These are phyloP conservation scores for Bombus balteatus DNA, from an alignment of 1,140 invertebrate genomes.

Conservation along the genomic window DNA sequence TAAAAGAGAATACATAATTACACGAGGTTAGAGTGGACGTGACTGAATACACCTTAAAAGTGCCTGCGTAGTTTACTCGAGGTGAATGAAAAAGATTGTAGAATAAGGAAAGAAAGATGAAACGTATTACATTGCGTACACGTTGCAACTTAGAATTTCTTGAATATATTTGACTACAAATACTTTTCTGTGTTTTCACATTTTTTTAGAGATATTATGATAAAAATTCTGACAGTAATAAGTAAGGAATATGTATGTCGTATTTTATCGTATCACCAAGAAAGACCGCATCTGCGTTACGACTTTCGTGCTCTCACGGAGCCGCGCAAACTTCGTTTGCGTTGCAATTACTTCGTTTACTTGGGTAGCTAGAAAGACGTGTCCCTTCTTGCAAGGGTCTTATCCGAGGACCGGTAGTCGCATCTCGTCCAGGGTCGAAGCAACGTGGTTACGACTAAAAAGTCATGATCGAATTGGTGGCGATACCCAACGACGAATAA, in stretches of 20 bases:
- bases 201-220: not conserved
- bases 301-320: not conserved
- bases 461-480: not conserved
- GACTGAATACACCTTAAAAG: no score
- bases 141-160: not conserved
- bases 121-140: not conserved
- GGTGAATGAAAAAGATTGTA: not conserved
- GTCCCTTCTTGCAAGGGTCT: not conserved
- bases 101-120: not conserved
- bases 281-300: no score
- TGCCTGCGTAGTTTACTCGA: no score
- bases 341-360: slow-evolving; percentile 18
- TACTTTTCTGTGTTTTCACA: not conserved
- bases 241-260: not conserved
- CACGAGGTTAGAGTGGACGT: no score
- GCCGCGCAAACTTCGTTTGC: not conserved
- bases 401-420: not conserved
- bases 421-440: not conserved
- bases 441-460: not conserved
- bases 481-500: not conserved
- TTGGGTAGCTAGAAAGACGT: not conserved
- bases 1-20: not conserved
- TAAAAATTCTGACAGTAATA: not conserved
- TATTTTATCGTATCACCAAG: not conserved
- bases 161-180: not conserved